Evolutionary conservation across 2,113 vertebrate genomes (phyloP).

Genomic region (Anas platyrhynchos): DNA sequence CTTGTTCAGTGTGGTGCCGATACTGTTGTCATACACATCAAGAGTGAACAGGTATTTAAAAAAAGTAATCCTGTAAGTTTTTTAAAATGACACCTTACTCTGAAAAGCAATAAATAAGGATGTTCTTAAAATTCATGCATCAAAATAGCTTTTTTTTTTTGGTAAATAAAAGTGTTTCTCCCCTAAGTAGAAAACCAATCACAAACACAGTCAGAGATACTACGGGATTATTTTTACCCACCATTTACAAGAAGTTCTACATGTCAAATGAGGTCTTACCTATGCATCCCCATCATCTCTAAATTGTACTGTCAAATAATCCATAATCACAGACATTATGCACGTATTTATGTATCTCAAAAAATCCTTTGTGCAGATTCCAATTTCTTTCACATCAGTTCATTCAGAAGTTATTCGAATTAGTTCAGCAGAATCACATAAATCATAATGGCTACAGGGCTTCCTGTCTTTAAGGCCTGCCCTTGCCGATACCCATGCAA

Average conservation of each 20-base stretch:
- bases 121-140: background rate
- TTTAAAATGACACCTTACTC: background rate
- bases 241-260: background rate
- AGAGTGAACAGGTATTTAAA: background rate
- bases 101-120: background rate
- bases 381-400: background rate
- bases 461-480: background rate
- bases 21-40: background rate
- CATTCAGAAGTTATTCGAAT: background rate
- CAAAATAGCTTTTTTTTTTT: background rate
- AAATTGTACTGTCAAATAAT: background rate
- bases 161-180: background rate
- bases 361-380: background rate
- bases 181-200: background rate
- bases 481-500: background rate
- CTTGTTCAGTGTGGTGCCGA: background rate
- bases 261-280: background rate
- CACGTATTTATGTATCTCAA: background rate
- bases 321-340: background rate
- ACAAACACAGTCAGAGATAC: background rate
- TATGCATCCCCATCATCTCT: background rate
- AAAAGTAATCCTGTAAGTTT: background rate
- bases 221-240: background rate
- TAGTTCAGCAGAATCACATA: background rate
- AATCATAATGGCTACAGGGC: background rate